Percentiles rank a stretch among this genome's conserved stretches.
Evolutionary conservation across 1,140 invertebrate genomes (phyloP).

Genomic region (Diorhabda carinulata): DNA sequence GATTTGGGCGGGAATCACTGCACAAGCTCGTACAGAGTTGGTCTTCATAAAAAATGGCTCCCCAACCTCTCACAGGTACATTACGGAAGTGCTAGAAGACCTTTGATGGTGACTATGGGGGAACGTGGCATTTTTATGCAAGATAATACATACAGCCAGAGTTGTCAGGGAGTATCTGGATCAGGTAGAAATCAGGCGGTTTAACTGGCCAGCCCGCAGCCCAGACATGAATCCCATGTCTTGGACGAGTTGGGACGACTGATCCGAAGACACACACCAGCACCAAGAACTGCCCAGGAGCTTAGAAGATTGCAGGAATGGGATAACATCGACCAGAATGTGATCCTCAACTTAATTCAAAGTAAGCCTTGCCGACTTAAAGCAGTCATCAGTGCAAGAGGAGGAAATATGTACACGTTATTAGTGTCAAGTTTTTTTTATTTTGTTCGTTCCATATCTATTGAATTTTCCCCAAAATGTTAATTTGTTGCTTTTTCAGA

Average conservation of each 20-base stretch:
- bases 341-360: slow-evolving; percentile 10
- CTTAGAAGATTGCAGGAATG: slow-evolving; percentile 5
- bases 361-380: slow-evolving; percentile 9
- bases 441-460: too few species aligned
- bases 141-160: neutral
- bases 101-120: neutral
- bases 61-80: slow-evolving; percentile 4
- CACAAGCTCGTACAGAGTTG: slow-evolving; percentile 9
- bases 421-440: too few species aligned
- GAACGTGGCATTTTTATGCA: neutral
- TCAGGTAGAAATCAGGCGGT: slow-evolving; percentile 25
- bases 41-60: slow-evolving; percentile 9
- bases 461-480: too few species aligned
- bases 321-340: slow-evolving; percentile 6
- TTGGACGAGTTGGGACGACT: slow-evolving; percentile 36
- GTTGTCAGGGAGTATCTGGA: slow-evolving; percentile 7
- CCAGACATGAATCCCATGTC: slow-evolving; percentile 44
- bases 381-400: slow-evolving; percentile 8
- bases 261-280: slow-evolving; percentile 13
- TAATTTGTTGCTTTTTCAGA: too few species aligned
- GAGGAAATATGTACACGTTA: too few species aligned
- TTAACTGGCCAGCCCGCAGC: slow-evolving; percentile 41
- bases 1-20: slow-evolving; percentile 1
- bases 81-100: slow-evolving; percentile 3
- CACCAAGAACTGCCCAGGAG: slow-evolving; percentile 4